A percentile compares a stretch with the other conserved stretches of the same genome.
Conservation (phyloP, 2,113 vertebrate genomes). For the Onychorhynchus coronatus region DNA sequence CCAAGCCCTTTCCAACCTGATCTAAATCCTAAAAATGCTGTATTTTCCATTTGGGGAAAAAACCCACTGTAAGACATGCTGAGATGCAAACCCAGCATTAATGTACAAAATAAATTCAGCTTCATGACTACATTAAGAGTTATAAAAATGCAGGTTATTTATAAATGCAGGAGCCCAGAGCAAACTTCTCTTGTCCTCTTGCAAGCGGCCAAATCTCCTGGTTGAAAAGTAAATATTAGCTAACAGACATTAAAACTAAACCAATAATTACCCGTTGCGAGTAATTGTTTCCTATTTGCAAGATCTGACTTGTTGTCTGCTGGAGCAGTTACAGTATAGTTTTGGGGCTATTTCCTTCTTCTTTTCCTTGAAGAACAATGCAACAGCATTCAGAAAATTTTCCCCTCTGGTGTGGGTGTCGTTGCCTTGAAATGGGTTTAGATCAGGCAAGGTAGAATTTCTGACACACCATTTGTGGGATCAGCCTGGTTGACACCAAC, state of each 20-base stretch:
- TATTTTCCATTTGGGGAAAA: not conserved
- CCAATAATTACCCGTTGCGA: not conserved
- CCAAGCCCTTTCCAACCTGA: not conserved
- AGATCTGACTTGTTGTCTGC: not conserved
- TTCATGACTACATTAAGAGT: not conserved
- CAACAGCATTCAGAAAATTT: not conserved
- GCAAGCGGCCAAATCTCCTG: not conserved
- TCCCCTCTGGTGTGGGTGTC: not conserved
- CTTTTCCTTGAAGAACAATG: not conserved
- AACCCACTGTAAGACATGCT: not conserved
- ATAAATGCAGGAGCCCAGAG: not conserved
- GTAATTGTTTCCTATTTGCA: conserved; percentile 9
- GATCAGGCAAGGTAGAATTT: not conserved
- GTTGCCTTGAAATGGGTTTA: not conserved
- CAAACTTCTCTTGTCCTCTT: not conserved
- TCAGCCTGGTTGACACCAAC: not conserved
- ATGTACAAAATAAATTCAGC: not conserved
- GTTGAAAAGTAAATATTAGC: not conserved
- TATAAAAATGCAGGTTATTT: not conserved
- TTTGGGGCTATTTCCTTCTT: not conserved
- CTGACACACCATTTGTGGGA: not conserved
- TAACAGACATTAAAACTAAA: not conserved
- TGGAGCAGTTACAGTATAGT: not conserved
- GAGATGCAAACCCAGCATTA: not conserved
- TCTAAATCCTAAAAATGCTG: not conserved